Conservation (phyloP, 2,888 invertebrate species). For the Drosophila prolongata region DNA sequence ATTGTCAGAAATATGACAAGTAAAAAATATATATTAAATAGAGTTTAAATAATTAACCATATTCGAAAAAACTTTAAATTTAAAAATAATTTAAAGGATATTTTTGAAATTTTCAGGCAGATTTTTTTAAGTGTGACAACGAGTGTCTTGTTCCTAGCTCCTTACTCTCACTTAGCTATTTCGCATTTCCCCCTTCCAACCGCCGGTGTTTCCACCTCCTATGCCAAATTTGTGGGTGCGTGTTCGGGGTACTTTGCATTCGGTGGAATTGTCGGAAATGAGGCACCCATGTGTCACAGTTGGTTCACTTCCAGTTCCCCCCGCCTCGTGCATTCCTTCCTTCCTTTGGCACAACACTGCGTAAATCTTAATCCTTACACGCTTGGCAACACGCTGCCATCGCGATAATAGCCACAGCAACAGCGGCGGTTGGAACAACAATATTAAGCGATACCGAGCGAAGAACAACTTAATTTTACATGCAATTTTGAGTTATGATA, state of each 20-base stretch:
- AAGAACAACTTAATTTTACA: constrained; percentile 41
- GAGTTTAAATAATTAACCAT: too few species aligned
- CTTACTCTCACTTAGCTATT: constrained; percentile 16
- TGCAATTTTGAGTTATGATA: constrained; percentile 36
- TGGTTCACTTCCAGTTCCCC: constrained; percentile 31
- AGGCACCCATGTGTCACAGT: constrained; percentile 68
- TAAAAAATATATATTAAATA: too few species aligned
- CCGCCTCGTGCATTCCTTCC: constrained; percentile 16
- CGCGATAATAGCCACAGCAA: constrained; percentile 54
- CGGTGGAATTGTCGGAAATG: constrained; percentile 61
- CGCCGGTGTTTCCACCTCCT: constrained; percentile 33
- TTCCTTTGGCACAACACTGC: constrained; percentile 53
- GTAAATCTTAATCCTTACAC: constrained; percentile 77
- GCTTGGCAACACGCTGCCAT: constrained; percentile 66
- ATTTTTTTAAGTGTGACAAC: constrained; percentile 40
- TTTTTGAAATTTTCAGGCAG: neutral
- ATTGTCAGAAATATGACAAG: too few species aligned
- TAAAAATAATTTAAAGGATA: neutral
- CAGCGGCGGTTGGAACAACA: constrained; percentile 38
- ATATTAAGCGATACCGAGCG: constrained; percentile 25
- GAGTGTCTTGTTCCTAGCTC: constrained; percentile 57
- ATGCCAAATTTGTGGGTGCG: constrained; percentile 58
- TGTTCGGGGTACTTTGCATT: constrained; percentile 45
- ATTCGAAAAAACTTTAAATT: too few species aligned
- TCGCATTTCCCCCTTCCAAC: constrained; percentile 1